Evolutionary conservation across 2,888 invertebrate genomes (phyloP).

Genomic region (Drosophila diplacantha): DNA sequence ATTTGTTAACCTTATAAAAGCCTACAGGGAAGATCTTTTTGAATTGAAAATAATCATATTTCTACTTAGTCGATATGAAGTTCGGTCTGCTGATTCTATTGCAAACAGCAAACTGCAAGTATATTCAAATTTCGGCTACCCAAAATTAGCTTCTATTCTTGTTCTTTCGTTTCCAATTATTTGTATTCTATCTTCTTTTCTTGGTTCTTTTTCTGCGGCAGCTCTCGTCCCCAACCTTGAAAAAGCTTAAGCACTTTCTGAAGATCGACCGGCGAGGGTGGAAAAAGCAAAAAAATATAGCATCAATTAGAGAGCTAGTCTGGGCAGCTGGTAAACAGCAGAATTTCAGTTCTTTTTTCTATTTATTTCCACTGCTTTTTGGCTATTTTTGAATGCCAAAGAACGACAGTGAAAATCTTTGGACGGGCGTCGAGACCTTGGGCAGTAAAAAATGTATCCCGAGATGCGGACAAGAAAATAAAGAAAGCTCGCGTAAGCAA

Average conservation of each 20-base stretch:
- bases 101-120: neutral
- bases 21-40: too few relatives aligned
- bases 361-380: conserved; percentile 8
- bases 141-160: neutral
- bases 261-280: neutral
- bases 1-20: too few relatives aligned
- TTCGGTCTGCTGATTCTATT: too few relatives aligned
- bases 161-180: neutral
- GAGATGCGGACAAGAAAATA: conserved; percentile 19
- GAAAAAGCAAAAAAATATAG: conserved; percentile 14
- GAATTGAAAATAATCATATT: too few relatives aligned
- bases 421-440: conserved; percentile 35
- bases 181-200: neutral
- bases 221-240: conserved; percentile 53
- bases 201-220: neutral
- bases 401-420: conserved; percentile 60
- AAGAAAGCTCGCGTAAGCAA: conserved; percentile 52
- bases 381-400: conserved; percentile 67
- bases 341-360: conserved; percentile 14
- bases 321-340: conserved; percentile 53
- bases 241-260: conserved; percentile 33
- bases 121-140: neutral
- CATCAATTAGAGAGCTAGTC: conserved; percentile 62
- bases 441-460: conserved; percentile 28
- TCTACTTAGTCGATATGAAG: too few relatives aligned